A percentile compares a stretch with the other conserved stretches of the same genome.
These are phyloP conservation scores for Nasonovia ribisnigri DNA, from an alignment of 2,888 invertebrate species.

Conservation along the genomic window DNA sequence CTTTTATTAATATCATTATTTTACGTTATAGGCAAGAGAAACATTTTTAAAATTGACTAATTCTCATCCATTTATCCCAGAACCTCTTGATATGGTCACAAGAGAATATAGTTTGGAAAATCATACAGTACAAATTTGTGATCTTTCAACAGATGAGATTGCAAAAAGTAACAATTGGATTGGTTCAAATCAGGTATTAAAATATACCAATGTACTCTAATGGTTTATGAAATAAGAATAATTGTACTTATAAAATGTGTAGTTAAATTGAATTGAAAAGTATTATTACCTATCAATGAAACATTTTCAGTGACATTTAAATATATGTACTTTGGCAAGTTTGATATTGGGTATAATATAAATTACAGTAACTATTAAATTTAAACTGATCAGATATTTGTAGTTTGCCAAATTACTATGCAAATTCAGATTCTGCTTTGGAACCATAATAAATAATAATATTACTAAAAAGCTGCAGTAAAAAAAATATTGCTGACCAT, in stretches of 20 bases:
- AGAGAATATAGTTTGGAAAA: slow-evolving; percentile 83
- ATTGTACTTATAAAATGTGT: background rate
- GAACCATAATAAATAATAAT: background rate
- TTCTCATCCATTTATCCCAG: slow-evolving; percentile 80
- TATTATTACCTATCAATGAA: background rate
- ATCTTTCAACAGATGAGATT: slow-evolving; percentile 79
- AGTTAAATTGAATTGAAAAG: background rate
- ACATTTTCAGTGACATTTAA: background rate
- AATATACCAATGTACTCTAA: background rate
- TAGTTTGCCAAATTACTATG: background rate
- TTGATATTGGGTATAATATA: background rate
- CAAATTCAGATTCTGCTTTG: background rate
- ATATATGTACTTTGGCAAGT: background rate
- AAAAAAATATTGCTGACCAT: background rate
- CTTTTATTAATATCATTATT: background rate
- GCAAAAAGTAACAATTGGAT: slow-evolving; percentile 81
- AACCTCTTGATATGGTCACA: slow-evolving; percentile 77
- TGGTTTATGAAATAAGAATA: background rate
- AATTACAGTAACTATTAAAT: background rate
- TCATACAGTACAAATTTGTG: slow-evolving; percentile 83
- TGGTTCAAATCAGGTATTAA: slow-evolving; percentile 75
- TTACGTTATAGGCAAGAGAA: slow-evolving; percentile 74
- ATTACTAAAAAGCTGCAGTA: background rate
- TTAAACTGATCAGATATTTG: background rate
- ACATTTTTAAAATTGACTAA: slow-evolving; percentile 81